Evolutionary conservation across 2,797 vertebrate genomes (phyloP).

Genomic region (Chromis chromis): DNA sequence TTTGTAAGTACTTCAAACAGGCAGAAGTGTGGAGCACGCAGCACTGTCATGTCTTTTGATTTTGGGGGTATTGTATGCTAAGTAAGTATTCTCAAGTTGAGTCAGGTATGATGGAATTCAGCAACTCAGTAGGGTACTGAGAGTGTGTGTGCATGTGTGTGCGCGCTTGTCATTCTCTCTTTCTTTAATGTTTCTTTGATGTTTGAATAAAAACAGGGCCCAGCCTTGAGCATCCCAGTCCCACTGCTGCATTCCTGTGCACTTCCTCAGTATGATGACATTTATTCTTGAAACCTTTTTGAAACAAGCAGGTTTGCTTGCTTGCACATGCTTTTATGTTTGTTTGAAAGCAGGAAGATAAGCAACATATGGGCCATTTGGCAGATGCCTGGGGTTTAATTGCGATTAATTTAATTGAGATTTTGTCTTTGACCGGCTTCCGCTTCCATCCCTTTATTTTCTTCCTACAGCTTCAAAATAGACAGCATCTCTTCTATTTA

Average conservation of each 20-base stretch:
- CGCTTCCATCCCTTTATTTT: background rate
- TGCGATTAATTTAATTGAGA: background rate
- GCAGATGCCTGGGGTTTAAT: background rate
- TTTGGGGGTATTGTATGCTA: conserved; percentile 57
- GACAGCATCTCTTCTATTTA: background rate
- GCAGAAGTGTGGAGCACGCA: conserved; percentile 25
- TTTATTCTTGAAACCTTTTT: conserved; percentile 31
- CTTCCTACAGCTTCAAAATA: background rate
- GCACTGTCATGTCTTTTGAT: conserved; percentile 51
- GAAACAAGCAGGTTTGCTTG: conserved; percentile 21
- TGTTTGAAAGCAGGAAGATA: conserved; percentile 31
- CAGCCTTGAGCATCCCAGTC: conserved; percentile 46
- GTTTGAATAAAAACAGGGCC: conserved; percentile 60
- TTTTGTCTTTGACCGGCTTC: background rate
- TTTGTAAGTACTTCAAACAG: conserved; percentile 54
- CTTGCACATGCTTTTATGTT: conserved; percentile 34
- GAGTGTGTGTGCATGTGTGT: background rate
- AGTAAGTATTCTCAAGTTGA: conserved; percentile 50
- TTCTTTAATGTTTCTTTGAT: conserved; percentile 71
- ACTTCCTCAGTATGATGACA: conserved; percentile 42
- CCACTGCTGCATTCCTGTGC: conserved; percentile 47
- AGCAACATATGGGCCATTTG: conserved; percentile 14
- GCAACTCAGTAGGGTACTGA: conserved; percentile 30
- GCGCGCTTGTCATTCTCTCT: conserved; percentile 33
- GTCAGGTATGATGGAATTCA: conserved; percentile 61